Percentiles rank a stretch among this genome's conserved stretches.
Conservation (phyloP, 2,888 invertebrate genomes). For the Ichneumoninae sp. region DNA sequence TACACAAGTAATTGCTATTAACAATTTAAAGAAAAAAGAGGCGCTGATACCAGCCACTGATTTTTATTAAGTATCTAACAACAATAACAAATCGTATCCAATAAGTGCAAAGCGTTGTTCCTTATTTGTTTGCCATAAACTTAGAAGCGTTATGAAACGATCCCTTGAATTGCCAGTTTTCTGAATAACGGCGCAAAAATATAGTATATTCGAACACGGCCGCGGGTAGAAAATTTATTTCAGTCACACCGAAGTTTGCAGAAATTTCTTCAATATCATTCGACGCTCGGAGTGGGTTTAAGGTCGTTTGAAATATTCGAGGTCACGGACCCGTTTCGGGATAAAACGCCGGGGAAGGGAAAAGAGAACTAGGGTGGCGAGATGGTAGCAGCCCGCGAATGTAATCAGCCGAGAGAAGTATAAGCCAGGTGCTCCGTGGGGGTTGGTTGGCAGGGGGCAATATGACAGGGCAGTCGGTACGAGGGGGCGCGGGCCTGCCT, state of each 20-base stretch:
- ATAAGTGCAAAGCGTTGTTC: no score
- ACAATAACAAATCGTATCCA: no score
- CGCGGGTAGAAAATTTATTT: neutral
- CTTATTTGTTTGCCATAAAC: no score
- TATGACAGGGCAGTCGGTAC: slow-evolving; percentile 24
- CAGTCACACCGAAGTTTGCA: neutral
- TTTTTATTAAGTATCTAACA: no score
- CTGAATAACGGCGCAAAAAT: neutral
- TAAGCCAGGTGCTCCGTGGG: slow-evolving; percentile 53
- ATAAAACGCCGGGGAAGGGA: slow-evolving; percentile 7
- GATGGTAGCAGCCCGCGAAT: slow-evolving; percentile 46
- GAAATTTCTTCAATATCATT: slow-evolving; percentile 31
- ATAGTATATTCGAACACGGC: neutral
- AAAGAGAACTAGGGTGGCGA: slow-evolving; percentile 16
- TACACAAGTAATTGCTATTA: no score
- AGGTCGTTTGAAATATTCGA: slow-evolving; percentile 45
- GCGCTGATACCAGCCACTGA: no score
- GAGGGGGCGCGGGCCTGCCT: slow-evolving; percentile 23
- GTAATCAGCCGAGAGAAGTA: slow-evolving; percentile 65
- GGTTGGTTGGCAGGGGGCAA: slow-evolving; percentile 1
- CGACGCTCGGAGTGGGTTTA: slow-evolving; percentile 10
- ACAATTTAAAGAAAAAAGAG: no score
- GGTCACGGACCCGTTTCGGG: slow-evolving; percentile 48
- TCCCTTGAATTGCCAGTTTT: neutral
- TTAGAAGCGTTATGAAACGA: no score